phyloP scores from a whole-genome alignment of 2,888 invertebrate genomes.

The Anorthoa munda region DNA sequence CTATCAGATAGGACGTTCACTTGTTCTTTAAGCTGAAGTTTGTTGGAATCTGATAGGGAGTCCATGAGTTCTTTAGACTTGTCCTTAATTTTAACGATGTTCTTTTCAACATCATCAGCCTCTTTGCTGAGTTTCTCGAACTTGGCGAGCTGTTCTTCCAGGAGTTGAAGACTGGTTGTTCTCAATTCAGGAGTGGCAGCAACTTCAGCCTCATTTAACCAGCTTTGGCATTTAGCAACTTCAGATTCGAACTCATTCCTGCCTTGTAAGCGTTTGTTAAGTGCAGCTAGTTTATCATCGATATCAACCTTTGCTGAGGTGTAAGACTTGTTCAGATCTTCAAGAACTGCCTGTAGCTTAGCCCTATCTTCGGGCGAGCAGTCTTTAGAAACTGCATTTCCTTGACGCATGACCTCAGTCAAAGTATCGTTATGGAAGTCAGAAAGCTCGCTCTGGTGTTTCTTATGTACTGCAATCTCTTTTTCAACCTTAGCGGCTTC shows the following conservation, averaged over 20 bases:
- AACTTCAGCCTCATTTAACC: slow-evolving; percentile 97
- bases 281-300: slow-evolving; percentile 93
- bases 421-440: slow-evolving; percentile 94
- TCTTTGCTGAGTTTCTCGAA: slow-evolving; percentile 95
- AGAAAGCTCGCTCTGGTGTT: slow-evolving; percentile 94
- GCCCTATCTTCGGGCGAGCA: slow-evolving; percentile 94
- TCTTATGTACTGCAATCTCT: slow-evolving; percentile 94
- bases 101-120: slow-evolving; percentile 93
- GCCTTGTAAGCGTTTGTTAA: slow-evolving; percentile 94
- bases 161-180: slow-evolving; percentile 94
- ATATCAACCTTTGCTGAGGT: slow-evolving; percentile 94
- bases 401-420: slow-evolving; percentile 94
- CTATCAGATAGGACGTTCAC: slow-evolving; percentile 95
- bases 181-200: slow-evolving; percentile 95
- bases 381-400: slow-evolving; percentile 94
- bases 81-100: slow-evolving; percentile 94
- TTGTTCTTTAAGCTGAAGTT: slow-evolving; percentile 95
- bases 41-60: slow-evolving; percentile 96
- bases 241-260: slow-evolving; percentile 96
- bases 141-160: slow-evolving; percentile 97
- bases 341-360: slow-evolving; percentile 92
- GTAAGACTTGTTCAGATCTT: slow-evolving; percentile 94
- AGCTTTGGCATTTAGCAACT: slow-evolving; percentile 95
- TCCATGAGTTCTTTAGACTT: slow-evolving; percentile 95
- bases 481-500: slow-evolving; percentile 95